Base-by-base conservation (phyloP, 2,888 invertebrate genomes). In the Pocota personata region DNA sequence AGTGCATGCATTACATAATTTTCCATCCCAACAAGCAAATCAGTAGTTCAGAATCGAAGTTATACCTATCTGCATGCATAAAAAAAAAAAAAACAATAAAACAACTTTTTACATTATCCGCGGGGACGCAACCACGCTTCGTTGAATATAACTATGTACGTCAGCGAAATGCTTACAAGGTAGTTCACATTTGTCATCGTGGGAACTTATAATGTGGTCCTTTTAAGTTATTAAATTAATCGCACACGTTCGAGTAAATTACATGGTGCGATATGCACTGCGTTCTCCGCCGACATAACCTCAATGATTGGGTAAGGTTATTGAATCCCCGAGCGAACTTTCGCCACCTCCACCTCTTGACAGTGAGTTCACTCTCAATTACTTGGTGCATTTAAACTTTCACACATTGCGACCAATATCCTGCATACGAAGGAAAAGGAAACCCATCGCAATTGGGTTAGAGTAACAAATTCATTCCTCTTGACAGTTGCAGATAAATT, bases 401-500 rank as follows among this genome's bases (percentile, higher is more conserved):
- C 66, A 72, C 60, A 82, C 77, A 72, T 58, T 77, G 55, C 82
- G 27, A 48, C 43, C 58, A 60, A 82, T 77, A 72, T 72, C 77
- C 77, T 52, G 71, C 27, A 71, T 40, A 46, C 14, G 12, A 24
- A 58, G 32, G 52, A 73, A 66, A 50, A 58, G 69, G 58, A 60
- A 84, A 73, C 52, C 32, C 75, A 30, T 69, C 67, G 57, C 60
- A 79, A 87, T 86, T 82, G 60, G 76, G 80, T 87, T 80, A 82
- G 67, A 87, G 80, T 87, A 86, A 86, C 83, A 83, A 87, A 84
- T 87, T 87, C 80, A 88, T 87, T 69, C 52, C 76, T 64, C 71
- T 62, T 82, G 86, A 87, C 73, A 87, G 82, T 72, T 43, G 72
- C 67, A 82, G 88, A 88, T 87, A 88, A 82, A 88, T 88, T 88